Evolutionary conservation across 2,113 vertebrate genomes (phyloP).

Genomic region (Platichthys stellatus): DNA sequence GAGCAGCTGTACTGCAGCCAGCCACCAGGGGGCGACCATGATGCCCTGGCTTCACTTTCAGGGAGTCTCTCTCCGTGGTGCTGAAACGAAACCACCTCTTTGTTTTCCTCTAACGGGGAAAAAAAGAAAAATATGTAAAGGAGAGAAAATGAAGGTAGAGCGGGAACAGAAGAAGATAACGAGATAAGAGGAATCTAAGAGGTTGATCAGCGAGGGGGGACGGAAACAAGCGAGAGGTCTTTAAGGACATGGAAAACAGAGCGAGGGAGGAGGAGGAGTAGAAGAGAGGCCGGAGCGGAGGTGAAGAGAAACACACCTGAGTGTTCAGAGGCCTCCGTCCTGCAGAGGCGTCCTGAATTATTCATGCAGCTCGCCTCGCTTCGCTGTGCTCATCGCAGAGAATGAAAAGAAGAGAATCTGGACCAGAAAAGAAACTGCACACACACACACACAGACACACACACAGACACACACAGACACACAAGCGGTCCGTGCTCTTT

Average conservation of each 20-base stretch:
- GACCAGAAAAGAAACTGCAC: background rate
- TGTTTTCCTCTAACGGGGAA: too few species aligned
- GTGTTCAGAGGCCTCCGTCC: slow-evolving; percentile 42
- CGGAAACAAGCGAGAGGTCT: background rate
- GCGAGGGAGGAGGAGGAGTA: background rate
- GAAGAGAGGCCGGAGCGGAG: background rate
- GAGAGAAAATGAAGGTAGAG: background rate
- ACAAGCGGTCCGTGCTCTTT: background rate
- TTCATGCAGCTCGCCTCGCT: slow-evolving; percentile 55
- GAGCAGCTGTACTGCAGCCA: too few species aligned
- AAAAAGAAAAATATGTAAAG: background rate
- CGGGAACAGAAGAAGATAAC: background rate
- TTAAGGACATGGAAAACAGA: slow-evolving; percentile 6
- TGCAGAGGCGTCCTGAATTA: slow-evolving; percentile 50
- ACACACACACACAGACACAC: background rate
- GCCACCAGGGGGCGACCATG: too few species aligned
- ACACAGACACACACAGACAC: background rate
- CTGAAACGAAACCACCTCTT: background rate
- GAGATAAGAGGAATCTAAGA: background rate
- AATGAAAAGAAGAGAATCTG: slow-evolving; percentile 17
- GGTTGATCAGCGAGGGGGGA: background rate
- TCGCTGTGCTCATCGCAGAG: slow-evolving; percentile 45
- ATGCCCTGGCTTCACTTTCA: too few species aligned
- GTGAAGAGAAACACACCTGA: slow-evolving; percentile 43
- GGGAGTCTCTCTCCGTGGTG: background rate